Percentiles rank a stretch among this genome's conserved stretches.
phyloP scores from a whole-genome alignment of 2,113 vertebrate genomes.

The Mastomys coucha region DNA sequence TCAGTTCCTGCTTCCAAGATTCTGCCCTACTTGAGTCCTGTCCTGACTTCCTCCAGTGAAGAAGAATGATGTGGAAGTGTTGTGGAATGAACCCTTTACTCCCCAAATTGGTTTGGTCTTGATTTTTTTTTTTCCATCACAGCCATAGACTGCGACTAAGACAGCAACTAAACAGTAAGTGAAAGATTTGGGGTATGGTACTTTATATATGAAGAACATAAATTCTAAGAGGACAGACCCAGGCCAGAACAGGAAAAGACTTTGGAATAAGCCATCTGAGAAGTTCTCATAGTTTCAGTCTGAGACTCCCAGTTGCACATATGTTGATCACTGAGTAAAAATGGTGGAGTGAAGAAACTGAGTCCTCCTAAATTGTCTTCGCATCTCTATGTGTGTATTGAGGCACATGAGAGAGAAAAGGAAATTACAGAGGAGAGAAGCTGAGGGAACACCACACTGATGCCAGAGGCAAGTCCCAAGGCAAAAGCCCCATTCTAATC shows the following conservation, averaged over 20 bases:
- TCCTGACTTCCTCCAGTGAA: not conserved
- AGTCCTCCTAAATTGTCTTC: no score
- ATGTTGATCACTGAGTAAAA: not conserved
- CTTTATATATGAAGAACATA: not conserved
- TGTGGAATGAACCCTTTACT: not conserved
- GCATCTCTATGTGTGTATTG: no score
- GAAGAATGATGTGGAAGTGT: not conserved
- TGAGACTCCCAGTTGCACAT: not conserved
- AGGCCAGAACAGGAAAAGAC: not conserved
- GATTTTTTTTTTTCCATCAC: not conserved
- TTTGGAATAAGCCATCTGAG: not conserved
- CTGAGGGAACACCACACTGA: not conserved
- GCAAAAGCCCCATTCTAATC: not conserved
- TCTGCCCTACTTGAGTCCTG: not conserved
- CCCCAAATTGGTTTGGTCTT: not conserved
- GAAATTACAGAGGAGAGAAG: not conserved
- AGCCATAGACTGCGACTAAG: not conserved
- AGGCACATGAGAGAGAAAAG: not conserved
- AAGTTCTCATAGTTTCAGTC: not conserved
- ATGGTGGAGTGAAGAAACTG: not conserved
- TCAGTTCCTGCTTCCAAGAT: not conserved
- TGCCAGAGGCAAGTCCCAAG: not conserved
- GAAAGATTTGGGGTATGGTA: not conserved
- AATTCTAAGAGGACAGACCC: not conserved
- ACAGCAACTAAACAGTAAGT: not conserved